Percentiles rank a stretch among this genome's conserved stretches.
phyloP scores from a whole-genome alignment of 2,888 invertebrate genomes.

The Cephalotes varians region DNA sequence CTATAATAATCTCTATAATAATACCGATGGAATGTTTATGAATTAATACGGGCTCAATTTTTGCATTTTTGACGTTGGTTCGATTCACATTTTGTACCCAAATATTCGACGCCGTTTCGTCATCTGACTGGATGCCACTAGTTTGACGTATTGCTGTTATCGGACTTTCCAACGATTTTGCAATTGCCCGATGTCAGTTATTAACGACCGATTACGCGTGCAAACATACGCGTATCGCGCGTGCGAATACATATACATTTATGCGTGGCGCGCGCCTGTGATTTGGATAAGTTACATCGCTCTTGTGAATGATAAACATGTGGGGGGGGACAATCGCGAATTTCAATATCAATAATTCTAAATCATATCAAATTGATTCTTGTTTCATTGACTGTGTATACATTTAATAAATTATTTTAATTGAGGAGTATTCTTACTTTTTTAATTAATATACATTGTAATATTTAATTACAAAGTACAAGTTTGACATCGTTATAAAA shows the following conservation, averaged over 20 bases:
- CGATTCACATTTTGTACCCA: slow-evolving; percentile 2
- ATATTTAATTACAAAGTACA: slow-evolving; percentile 26
- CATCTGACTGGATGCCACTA: slow-evolving; percentile 36
- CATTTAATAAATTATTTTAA: slow-evolving; percentile 46
- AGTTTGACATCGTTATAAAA: slow-evolving; percentile 5
- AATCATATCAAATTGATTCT: slow-evolving; percentile 41
- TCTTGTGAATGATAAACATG: slow-evolving; percentile 50
- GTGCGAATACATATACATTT: slow-evolving; percentile 15
- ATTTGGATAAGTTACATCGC: slow-evolving; percentile 52
- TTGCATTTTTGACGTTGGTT: neutral
- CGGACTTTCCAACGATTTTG: slow-evolving; percentile 49
- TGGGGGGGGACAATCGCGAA: slow-evolving; percentile 32
- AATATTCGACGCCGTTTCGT: slow-evolving; percentile 45
- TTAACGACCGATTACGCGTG: slow-evolving; percentile 56
- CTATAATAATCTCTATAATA: neutral
- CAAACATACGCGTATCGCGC: slow-evolving; percentile 42
- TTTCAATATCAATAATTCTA: slow-evolving; percentile 48
- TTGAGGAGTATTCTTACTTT: slow-evolving; percentile 45
- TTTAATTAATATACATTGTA: neutral
- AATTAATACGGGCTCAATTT: slow-evolving; percentile 7
- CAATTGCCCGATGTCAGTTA: slow-evolving; percentile 52
- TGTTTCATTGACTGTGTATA: slow-evolving; percentile 18
- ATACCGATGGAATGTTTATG: neutral
- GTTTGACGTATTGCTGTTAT: slow-evolving; percentile 51
- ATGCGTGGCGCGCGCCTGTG: slow-evolving; percentile 25